Conservation (phyloP, 2,797 vertebrate species). For the Periparus ater region DNA sequence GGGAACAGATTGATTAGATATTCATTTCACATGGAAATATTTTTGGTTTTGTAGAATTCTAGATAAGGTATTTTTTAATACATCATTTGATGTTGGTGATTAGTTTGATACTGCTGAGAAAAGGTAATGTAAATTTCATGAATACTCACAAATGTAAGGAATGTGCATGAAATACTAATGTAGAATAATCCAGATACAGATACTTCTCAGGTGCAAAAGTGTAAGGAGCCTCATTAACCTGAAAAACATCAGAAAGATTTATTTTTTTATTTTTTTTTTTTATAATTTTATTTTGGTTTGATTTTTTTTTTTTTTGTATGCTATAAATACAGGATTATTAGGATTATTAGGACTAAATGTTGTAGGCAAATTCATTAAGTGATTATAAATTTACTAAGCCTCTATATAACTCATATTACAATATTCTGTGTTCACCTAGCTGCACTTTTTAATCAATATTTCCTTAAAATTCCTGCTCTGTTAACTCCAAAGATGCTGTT, state of each 20-base stretch:
- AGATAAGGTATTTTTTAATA: background rate
- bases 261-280: too few relatives aligned
- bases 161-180: slow-evolving; percentile 55
- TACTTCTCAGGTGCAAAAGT: background rate
- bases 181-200: background rate
- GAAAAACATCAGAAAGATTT: background rate
- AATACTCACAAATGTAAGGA: slow-evolving; percentile 34
- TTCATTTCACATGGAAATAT: slow-evolving; percentile 6
- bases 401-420: background rate
- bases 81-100: slow-evolving; percentile 33
- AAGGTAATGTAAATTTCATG: slow-evolving; percentile 49
- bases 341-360: background rate
- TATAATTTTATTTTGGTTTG: too few relatives aligned
- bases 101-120: slow-evolving; percentile 44
- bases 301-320: background rate
- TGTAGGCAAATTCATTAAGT: background rate
- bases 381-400: background rate
- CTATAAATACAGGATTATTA: background rate
- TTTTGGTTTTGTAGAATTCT: slow-evolving; percentile 11
- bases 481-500: background rate
- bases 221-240: background rate
- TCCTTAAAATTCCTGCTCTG: background rate
- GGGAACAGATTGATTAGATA: background rate
- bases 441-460: background rate
- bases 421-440: background rate